Conservation (phyloP, 2,888 invertebrate species). For the Perdita meconis region DNA sequence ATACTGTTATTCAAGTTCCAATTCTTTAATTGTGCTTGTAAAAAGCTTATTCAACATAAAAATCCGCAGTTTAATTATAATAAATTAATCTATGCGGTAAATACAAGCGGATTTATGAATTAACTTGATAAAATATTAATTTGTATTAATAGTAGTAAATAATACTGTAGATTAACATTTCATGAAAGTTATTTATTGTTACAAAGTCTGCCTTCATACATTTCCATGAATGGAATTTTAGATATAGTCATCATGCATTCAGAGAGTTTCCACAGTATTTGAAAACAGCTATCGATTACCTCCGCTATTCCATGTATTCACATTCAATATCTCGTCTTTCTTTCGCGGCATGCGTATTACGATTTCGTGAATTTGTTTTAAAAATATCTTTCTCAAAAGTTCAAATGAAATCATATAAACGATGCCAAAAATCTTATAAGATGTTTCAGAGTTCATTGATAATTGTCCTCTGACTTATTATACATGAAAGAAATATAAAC, state of each 20-base stretch:
- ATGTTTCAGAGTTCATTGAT: too few species aligned
- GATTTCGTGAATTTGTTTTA: background rate
- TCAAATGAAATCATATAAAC: too few species aligned
- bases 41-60: too few species aligned
- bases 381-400: background rate
- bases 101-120: too few species aligned
- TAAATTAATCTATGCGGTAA: too few species aligned
- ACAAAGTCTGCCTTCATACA: too few species aligned
- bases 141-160: background rate
- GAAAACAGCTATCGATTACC: slow-evolving; percentile 49
- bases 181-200: background rate
- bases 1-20: too few species aligned
- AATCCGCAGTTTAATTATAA: too few species aligned
- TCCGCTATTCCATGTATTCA: slow-evolving; percentile 27
- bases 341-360: slow-evolving; percentile 4
- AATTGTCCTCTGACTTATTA: too few species aligned
- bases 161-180: background rate
- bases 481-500: too few species aligned
- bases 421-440: too few species aligned
- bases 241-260: slow-evolving; percentile 6
- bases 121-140: background rate
- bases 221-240: slow-evolving; percentile 39
- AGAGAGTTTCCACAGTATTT: slow-evolving; percentile 33
- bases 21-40: too few species aligned
- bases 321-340: slow-evolving; percentile 32